Conservation (phyloP, 2,797 vertebrate species). For the Catharus ustulatus region DNA sequence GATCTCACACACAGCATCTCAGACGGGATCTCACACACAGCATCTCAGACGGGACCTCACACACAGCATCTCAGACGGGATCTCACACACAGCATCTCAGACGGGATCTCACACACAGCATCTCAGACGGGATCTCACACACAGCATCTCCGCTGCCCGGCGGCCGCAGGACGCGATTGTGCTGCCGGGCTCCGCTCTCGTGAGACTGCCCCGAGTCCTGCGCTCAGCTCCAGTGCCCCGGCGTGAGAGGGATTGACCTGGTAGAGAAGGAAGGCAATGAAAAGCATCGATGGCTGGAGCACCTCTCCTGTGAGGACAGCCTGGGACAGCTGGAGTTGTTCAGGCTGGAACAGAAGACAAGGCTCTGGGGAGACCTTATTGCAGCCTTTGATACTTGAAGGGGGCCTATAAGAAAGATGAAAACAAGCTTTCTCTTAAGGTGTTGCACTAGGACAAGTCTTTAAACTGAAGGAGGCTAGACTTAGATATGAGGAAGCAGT, state of each 20-base stretch:
- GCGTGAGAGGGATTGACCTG: fast-evolving
- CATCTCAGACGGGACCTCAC: too few species aligned
- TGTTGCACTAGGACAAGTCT: not conserved
- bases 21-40: too few species aligned
- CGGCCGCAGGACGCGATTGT: fast-evolving
- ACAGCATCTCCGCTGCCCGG: too few species aligned
- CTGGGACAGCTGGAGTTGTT: not conserved
- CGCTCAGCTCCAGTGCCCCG: not conserved
- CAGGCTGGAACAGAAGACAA: not conserved
- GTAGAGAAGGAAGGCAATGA: not conserved
- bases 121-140: too few species aligned
- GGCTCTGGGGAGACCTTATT: not conserved
- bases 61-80: too few species aligned
- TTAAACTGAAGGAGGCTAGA: not conserved
- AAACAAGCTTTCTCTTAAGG: not conserved
- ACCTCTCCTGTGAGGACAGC: not conserved
- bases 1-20: too few species aligned
- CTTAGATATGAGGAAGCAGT: not conserved
- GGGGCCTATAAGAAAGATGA: not conserved
- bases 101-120: too few species aligned
- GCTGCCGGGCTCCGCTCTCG: not conserved
- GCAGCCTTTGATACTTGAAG: not conserved
- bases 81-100: too few species aligned
- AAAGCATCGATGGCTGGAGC: not conserved
- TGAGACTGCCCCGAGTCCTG: not conserved